Evolutionary conservation across 1,140 invertebrate species (phyloP).

Genomic region (Hormaphis cornu): DNA sequence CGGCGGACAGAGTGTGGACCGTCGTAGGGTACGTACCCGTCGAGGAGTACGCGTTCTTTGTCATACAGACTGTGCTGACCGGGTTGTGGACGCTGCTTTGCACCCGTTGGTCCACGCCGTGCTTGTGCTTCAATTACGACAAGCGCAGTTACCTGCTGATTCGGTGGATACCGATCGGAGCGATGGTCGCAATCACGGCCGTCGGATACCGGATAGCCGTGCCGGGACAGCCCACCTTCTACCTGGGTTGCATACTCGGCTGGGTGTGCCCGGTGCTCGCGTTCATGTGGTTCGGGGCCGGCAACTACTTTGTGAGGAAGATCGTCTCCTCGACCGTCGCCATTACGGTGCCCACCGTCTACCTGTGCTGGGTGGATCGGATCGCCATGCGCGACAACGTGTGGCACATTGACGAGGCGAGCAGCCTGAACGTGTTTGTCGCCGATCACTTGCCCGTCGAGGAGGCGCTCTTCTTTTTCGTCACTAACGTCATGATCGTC

Average conservation of each 20-base stretch:
- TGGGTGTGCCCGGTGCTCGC: background rate
- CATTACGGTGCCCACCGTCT: background rate
- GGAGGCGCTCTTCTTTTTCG: background rate
- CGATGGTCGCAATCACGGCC: background rate
- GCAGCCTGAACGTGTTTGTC: background rate
- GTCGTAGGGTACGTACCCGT: background rate
- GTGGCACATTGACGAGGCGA: background rate
- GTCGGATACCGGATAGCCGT: background rate
- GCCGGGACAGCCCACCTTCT: background rate
- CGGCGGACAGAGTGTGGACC: background rate
- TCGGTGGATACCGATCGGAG: background rate
- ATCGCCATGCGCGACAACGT: background rate
- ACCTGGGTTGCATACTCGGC: background rate
- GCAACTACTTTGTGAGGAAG: background rate
- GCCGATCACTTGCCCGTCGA: background rate
- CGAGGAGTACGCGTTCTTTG: conserved; percentile 2
- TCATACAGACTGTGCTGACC: background rate
- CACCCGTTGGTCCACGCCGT: background rate
- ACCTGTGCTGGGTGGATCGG: background rate
- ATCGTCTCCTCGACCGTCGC: background rate
- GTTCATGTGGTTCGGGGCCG: background rate
- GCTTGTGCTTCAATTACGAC: background rate
- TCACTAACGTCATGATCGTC: background rate
- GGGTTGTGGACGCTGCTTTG: background rate
- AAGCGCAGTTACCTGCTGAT: background rate